These are phyloP conservation scores for Pycnonotus jocosus DNA, from an alignment of 2,113 vertebrate genomes.

Conservation along the genomic window DNA sequence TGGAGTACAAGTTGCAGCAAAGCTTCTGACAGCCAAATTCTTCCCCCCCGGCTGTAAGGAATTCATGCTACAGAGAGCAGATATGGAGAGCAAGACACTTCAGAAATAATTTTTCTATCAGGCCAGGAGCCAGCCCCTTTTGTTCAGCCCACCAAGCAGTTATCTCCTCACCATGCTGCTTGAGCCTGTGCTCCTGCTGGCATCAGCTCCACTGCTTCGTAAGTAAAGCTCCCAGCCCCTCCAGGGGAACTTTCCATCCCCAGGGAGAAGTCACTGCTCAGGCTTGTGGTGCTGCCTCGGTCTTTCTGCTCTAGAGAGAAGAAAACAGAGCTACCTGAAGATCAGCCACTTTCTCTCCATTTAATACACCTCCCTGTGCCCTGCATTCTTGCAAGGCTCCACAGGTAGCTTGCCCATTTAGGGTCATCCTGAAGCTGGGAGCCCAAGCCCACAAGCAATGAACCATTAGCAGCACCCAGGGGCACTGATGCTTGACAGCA, in stretches of 20 bases:
- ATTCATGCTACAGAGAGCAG: not conserved
- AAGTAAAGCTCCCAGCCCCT: conserved; percentile 77
- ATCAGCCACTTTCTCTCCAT: not conserved
- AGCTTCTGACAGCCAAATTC: not conserved
- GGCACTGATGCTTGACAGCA: not conserved
- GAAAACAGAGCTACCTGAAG: not conserved
- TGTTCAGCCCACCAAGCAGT: not conserved
- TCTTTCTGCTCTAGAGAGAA: conserved; percentile 80
- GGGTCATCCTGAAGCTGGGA: not conserved
- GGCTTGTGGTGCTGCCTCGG: conserved; percentile 90
- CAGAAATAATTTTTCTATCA: not conserved
- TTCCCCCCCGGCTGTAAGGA: not conserved
- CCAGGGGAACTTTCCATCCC: conserved; percentile 86
- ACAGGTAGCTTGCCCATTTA: not conserved
- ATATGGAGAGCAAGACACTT: not conserved
- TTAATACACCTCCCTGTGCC: not conserved
- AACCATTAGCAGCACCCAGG: not conserved
- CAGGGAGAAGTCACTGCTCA: conserved; percentile 94
- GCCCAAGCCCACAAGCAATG: not conserved
- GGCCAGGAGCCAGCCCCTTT: not conserved
- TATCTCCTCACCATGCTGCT: conserved; percentile 81
- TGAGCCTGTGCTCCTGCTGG: conserved; percentile 77
- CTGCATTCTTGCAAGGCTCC: not conserved
- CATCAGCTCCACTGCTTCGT: conserved; percentile 81
- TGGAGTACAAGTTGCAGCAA: not conserved